Conservation (phyloP, 2,113 vertebrate genomes). For the Lamprologus speciosus region DNA sequence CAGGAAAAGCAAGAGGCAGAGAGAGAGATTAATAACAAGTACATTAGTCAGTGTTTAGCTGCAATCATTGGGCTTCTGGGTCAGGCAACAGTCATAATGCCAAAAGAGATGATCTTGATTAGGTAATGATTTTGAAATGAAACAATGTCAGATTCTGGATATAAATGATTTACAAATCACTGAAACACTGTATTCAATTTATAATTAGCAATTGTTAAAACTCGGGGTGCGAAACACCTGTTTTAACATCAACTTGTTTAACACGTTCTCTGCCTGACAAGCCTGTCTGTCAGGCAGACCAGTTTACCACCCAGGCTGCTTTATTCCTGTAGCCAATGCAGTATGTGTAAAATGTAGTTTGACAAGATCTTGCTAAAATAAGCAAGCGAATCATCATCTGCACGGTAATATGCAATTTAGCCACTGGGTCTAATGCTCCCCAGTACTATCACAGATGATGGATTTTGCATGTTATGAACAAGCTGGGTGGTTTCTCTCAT, state of each 20-base stretch:
- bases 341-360: not conserved
- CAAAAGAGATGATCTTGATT: constrained; percentile 40
- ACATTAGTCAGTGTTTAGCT: constrained; percentile 69
- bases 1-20: constrained; percentile 41
- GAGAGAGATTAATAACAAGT: constrained; percentile 71
- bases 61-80: constrained; percentile 51
- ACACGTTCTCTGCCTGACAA: not conserved
- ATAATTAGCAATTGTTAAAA: not conserved
- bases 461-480: not conserved
- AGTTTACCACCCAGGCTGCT: not conserved
- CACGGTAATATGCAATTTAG: not conserved
- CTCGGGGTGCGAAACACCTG: not conserved
- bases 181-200: not conserved
- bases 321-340: not conserved
- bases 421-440: not conserved
- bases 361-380: not conserved
- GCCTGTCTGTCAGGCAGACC: not conserved
- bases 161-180: not conserved
- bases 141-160: not conserved
- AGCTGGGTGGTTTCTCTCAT: not conserved
- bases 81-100: constrained; percentile 36
- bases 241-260: not conserved
- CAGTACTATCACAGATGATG: not conserved
- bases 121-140: constrained; percentile 23
- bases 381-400: not conserved